phyloP scores from a whole-genome alignment of 2,797 vertebrate genomes.

The Philypnodon macrostomus region DNA sequence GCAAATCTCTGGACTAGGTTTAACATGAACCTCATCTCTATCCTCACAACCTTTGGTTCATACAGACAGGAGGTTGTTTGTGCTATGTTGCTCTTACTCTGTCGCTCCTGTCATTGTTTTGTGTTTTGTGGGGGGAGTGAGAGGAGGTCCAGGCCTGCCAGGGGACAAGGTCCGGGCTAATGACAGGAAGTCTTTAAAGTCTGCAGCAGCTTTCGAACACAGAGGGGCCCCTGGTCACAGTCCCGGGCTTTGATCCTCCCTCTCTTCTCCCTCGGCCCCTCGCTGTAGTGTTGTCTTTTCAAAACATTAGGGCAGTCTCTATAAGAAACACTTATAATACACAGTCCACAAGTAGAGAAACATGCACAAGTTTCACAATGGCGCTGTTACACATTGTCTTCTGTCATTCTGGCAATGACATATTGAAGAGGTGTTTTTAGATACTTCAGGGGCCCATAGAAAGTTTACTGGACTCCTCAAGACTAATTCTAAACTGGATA shows the following conservation, averaged over 20 bases:
- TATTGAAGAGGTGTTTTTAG: no score
- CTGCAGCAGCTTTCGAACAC: conserved; percentile 86
- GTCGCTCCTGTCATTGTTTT: conserved; percentile 52
- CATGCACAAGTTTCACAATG: conserved; percentile 22
- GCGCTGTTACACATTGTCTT: conserved; percentile 3
- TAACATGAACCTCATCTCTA: no score
- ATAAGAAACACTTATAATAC: conserved; percentile 89
- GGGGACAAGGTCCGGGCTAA: conserved; percentile 93
- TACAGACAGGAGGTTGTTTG: no score
- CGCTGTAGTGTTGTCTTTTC: conserved; percentile 27
- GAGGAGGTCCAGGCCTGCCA: conserved; percentile 86
- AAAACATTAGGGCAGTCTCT: conserved; percentile 58
- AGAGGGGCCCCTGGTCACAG: conserved; percentile 88
- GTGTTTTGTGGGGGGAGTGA: conserved; percentile 66
- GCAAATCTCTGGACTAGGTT: no score
- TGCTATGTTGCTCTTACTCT: conserved; percentile 2
- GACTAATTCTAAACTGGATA: no score
- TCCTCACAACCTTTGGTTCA: no score
- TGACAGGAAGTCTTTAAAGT: conserved; percentile 99
- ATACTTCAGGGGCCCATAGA: background rate
- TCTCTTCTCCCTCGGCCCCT: conserved; percentile 32
- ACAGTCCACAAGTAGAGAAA: conserved; percentile 36
- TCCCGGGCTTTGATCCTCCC: conserved; percentile 89
- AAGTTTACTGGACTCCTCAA: no score
- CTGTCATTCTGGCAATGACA: conserved; percentile 1